A percentile compares a stretch with the other conserved stretches of the same genome.
phyloP scores from a whole-genome alignment of 2,797 vertebrate species.

The Urocyon cinereoargenteus region DNA sequence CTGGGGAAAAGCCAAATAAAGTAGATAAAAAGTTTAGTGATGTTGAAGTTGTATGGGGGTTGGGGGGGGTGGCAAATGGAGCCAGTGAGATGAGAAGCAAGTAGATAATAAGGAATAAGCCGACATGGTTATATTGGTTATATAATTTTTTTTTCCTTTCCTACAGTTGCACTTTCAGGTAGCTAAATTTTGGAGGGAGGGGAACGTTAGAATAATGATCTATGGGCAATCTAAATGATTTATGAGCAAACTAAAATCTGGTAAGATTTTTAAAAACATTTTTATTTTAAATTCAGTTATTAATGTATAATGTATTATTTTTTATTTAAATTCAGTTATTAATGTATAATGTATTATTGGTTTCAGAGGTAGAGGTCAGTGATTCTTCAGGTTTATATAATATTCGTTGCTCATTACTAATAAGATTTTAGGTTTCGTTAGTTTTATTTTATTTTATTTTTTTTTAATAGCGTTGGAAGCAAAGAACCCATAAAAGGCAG shows the following conservation, averaged over 20 bases:
- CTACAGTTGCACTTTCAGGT: neutral
- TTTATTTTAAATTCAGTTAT: no score
- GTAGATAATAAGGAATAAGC: neutral
- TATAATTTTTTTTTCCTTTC: neutral
- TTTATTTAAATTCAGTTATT: no score
- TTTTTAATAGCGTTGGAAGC: neutral
- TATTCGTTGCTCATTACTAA: neutral
- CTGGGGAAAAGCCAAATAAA: neutral
- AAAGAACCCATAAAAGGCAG: neutral
- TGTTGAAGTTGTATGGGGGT: neutral
- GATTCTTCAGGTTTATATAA: no score
- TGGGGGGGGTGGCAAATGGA: neutral
- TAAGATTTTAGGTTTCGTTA: neutral
- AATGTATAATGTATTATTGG: no score
- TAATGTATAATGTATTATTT: no score
- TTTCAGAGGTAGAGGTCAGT: no score
- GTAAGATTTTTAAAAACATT: no score
- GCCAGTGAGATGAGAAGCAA: neutral
- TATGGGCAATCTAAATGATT: neutral
- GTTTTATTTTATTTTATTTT: neutral
- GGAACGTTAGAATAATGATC: neutral
- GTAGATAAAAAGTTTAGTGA: neutral
- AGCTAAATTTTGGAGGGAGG: neutral
- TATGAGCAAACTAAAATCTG: no score
- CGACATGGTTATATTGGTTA: neutral